phyloP scores from a whole-genome alignment of 2,797 vertebrate genomes.

The Propithecus deckenii region DNA sequence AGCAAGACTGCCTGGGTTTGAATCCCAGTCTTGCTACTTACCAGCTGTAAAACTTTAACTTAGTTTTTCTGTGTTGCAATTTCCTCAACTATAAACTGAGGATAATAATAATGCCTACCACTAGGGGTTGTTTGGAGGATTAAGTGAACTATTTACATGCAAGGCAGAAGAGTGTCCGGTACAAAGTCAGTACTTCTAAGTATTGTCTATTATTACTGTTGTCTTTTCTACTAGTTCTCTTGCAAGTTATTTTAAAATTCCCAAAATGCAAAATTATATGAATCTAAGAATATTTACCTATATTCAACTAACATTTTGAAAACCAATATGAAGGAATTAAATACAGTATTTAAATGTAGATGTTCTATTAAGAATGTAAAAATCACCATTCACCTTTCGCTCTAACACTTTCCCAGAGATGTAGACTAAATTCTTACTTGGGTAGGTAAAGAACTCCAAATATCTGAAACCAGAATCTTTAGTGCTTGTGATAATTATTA shows the following conservation, averaged over 20 bases:
- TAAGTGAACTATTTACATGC: background rate
- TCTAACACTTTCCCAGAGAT: background rate
- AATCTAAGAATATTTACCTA: background rate
- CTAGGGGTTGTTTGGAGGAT: background rate
- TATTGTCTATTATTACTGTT: background rate
- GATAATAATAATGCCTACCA: too few relatives aligned
- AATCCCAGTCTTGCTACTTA: background rate
- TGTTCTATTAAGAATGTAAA: background rate
- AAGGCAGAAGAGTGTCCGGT: background rate
- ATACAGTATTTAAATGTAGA: background rate
- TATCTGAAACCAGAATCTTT: background rate
- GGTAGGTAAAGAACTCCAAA: background rate
- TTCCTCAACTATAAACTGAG: background rate
- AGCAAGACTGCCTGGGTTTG: background rate
- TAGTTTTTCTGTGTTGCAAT: background rate
- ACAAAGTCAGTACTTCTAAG: background rate
- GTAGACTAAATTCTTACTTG: background rate
- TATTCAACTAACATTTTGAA: background rate
- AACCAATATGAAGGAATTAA: background rate
- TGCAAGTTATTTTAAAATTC: conserved; percentile 1
- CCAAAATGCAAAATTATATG: background rate
- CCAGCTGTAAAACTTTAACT: background rate
- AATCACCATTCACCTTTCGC: background rate
- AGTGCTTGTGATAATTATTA: background rate
- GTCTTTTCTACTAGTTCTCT: background rate